These are phyloP conservation scores for Chloroclysta siterata DNA, from an alignment of 2,888 invertebrate genomes.

Conservation along the genomic window DNA sequence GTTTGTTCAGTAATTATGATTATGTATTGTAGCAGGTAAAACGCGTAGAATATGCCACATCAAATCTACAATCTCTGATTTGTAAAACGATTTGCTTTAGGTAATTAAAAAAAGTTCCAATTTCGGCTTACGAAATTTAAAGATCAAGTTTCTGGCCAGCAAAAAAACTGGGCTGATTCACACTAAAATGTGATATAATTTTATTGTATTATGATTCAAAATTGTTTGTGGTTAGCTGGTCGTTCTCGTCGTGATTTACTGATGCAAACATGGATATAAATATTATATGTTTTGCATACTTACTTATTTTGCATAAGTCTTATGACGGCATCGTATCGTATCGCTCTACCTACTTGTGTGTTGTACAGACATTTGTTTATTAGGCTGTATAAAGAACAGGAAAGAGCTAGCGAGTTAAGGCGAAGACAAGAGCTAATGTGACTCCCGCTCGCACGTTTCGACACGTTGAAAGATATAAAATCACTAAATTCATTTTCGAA, in stretches of 20 bases:
- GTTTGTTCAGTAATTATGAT: neutral
- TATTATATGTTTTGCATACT: slow-evolving; percentile 2
- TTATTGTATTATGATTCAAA: neutral
- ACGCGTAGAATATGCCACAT: slow-evolving; percentile 3
- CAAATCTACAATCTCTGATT: slow-evolving; percentile 6
- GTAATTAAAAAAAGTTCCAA: slow-evolving; percentile 1
- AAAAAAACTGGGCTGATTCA: neutral
- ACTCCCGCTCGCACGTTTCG: no score
- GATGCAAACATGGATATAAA: neutral
- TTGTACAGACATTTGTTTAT: neutral
- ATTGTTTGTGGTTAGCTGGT: slow-evolving; percentile 1
- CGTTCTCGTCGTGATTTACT: slow-evolving; percentile 13
- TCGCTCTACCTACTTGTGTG: neutral
- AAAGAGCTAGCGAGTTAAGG: neutral
- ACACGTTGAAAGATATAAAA: no score
- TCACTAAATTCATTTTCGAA: no score
- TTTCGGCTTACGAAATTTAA: slow-evolving; percentile 8
- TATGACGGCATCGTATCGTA: neutral
- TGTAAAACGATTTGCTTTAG: slow-evolving; percentile 2
- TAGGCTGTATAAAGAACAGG: neutral
- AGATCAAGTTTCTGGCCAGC: slow-evolving; percentile 6
- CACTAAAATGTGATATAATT: slow-evolving; percentile 3
- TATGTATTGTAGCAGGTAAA: neutral
- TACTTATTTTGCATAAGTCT: slow-evolving; percentile 1
- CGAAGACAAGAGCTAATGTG: no score